Percentiles rank a stretch among this genome's conserved stretches.
phyloP scores from a whole-genome alignment of 1,140 invertebrate genomes.

The Cecropterus lyciades region DNA sequence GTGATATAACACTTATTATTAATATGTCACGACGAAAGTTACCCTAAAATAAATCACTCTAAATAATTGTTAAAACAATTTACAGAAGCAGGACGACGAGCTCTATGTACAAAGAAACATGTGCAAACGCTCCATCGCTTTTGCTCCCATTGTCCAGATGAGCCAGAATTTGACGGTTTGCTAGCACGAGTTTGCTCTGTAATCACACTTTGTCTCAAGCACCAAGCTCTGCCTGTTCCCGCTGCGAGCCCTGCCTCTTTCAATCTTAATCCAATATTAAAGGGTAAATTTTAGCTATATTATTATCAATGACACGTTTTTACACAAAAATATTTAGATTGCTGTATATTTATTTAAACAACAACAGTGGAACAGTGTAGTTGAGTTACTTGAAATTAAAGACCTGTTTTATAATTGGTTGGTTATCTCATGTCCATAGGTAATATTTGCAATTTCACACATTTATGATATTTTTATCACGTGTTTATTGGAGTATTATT shows the following conservation, averaged over 20 bases:
- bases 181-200: slow-evolving; percentile 87
- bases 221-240: slow-evolving; percentile 86
- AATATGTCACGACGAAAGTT: no score
- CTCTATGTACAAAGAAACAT: slow-evolving; percentile 86
- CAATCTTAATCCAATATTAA: slow-evolving; percentile 79
- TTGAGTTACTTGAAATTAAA: no score
- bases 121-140: slow-evolving; percentile 87
- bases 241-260: slow-evolving; percentile 83
- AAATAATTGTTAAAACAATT: slow-evolving; percentile 11
- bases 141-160: slow-evolving; percentile 87
- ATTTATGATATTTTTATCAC: no score
- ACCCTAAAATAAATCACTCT: not conserved
- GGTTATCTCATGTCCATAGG: no score
- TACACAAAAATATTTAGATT: no score
- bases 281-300: slow-evolving; percentile 52
- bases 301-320: no score
- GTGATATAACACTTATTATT: no score
- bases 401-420: no score
- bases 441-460: no score
- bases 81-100: slow-evolving; percentile 86
- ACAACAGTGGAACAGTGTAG: no score
- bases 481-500: slow-evolving; percentile 5
- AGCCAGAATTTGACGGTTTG: slow-evolving; percentile 86
- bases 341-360: no score
- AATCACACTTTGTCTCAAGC: slow-evolving; percentile 87